Evolutionary conservation across 1,140 invertebrate species (phyloP).

Genomic region (Episyrphus balteatus): DNA sequence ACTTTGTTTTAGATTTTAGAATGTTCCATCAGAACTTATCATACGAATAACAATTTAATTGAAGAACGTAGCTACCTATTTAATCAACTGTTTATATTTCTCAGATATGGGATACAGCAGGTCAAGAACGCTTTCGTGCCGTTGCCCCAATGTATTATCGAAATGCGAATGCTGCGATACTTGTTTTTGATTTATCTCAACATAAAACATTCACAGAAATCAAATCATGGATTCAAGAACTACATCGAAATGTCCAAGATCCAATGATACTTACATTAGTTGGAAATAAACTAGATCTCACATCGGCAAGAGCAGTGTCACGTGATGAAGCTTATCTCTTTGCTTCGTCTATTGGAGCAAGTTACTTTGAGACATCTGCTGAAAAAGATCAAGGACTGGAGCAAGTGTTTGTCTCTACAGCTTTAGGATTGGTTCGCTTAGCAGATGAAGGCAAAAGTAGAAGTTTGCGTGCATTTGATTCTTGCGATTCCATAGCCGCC

Average conservation of each 20-base stretch:
- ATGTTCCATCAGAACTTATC: too few relatives aligned
- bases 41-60: too few relatives aligned
- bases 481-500: constrained; percentile 32
- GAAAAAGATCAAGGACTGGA: constrained; percentile 60
- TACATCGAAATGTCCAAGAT: constrained; percentile 63
- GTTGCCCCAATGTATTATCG: constrained; percentile 90
- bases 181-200: constrained; percentile 79
- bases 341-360: constrained; percentile 68
- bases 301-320: constrained; percentile 47
- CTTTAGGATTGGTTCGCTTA: constrained; percentile 43
- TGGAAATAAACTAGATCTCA: constrained; percentile 75
- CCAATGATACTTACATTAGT: constrained; percentile 67
- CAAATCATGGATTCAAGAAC: constrained; percentile 69
- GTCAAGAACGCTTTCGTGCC: constrained; percentile 72
- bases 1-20: too few relatives aligned
- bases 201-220: constrained; percentile 58
- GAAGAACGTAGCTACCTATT: too few relatives aligned
- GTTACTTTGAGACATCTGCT: constrained; percentile 75
- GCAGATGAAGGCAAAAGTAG: constrained; percentile 38
- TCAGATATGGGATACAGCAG: constrained; percentile 84
- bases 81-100: background rate
- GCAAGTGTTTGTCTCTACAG: constrained; percentile 54
- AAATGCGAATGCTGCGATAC: constrained; percentile 74
- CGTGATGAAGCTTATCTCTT: constrained; percentile 61
- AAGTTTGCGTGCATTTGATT: constrained; percentile 42